Percentiles rank a stretch among this genome's conserved stretches.
These are phyloP conservation scores for Syrista parreyssii DNA, from an alignment of 2,888 invertebrate species.

Conservation along the genomic window DNA sequence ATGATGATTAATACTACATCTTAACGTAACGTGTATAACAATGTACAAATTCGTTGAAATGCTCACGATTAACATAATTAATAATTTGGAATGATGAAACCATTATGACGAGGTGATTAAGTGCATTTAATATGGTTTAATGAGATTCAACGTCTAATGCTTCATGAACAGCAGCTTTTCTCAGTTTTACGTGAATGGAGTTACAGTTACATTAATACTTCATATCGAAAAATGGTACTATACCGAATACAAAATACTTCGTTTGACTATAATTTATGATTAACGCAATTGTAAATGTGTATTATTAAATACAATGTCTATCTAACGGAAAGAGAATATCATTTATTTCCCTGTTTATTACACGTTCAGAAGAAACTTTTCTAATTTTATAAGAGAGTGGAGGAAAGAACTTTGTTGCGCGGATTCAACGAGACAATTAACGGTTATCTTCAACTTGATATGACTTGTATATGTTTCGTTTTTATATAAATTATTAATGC, in stretches of 20 bases:
- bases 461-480: no score
- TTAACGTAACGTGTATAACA: conserved; percentile 44
- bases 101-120: conserved; percentile 36
- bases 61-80: conserved; percentile 14
- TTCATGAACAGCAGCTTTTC: conserved; percentile 19
- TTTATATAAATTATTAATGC: neutral
- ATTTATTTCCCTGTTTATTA: neutral
- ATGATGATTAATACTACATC: conserved; percentile 37
- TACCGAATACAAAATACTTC: conserved; percentile 46
- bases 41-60: conserved; percentile 45
- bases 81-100: conserved; percentile 43
- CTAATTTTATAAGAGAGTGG: no score
- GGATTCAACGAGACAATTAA: no score
- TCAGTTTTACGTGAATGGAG: conserved; percentile 20
- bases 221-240: conserved; percentile 35
- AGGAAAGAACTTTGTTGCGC: no score
- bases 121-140: conserved; percentile 32
- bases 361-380: neutral
- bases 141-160: conserved; percentile 46
- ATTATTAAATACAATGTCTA: conserved; percentile 33
- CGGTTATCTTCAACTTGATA: no score
- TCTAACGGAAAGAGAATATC: conserved; percentile 1
- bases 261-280: conserved; percentile 20
- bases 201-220: conserved; percentile 20
- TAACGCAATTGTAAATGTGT: conserved; percentile 33